Base-by-base conservation (phyloP, 92 coral and sea anemone genomes). In the Scolanthus callimorphus region DNA sequence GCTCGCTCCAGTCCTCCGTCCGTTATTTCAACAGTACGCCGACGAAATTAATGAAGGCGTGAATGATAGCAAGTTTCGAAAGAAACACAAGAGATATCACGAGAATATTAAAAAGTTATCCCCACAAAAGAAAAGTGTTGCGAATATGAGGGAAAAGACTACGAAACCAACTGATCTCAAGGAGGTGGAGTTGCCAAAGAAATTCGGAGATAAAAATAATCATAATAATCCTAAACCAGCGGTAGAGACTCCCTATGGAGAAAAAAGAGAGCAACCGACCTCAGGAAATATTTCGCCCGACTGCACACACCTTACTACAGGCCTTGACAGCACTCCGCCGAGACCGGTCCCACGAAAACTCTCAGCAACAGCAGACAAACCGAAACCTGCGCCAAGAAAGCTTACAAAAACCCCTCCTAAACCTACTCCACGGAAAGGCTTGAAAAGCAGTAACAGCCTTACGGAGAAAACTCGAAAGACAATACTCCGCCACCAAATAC, bases 1-100 rank as follows among this genome's bases (percentile, higher is more conserved):
- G 27, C 62, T 81, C 47, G 81, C 82, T 1, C 95, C 94, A 8
- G 68, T 86, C 29, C 54, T 81, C 41, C 60, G 69, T 17, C 57
- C 83, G 17, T 34, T 73, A 30, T 62, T 87, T 41, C 27, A 77
- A 38, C 57, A 76, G 3, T 34, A 63, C 23, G 62, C 31, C 3
- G 88, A 58, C 23, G 52, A 46, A 19, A 9, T 46, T 4, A 83
- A 58, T 19, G 52, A 9, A 46, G 17, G 8, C 17, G 17, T 10
- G 12, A 20, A 20, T 20, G 19, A 46, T 4, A 9, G 27, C 29
- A 20, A 57, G 15, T 27, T 29, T 1, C 20, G 49, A 48, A 61
- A 44, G 43, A 58, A 21, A 20, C 51, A 57, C 34, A 4, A 29
- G 29, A 26, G 25, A 24, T 30, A 46, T 24, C 45, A 56, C 31